A percentile compares a stretch with the other conserved stretches of the same genome.
These are phyloP conservation scores for Argya squamiceps DNA, from an alignment of 2,797 vertebrate species.

Conservation along the genomic window DNA sequence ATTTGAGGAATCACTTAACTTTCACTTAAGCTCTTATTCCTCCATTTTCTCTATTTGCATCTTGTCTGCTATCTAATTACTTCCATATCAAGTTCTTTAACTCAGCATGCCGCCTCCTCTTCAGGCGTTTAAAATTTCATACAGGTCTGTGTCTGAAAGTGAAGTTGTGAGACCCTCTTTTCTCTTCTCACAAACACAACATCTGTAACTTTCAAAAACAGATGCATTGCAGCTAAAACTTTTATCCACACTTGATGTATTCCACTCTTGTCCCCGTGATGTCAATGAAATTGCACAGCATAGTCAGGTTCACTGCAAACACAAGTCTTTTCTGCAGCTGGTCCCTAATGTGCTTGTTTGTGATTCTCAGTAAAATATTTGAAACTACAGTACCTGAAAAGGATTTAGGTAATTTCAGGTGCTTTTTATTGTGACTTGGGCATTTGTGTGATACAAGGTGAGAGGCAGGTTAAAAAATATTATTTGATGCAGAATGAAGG, in stretches of 20 bases:
- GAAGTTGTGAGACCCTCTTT: not conserved
- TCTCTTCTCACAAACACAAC: not conserved
- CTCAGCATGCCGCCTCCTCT: not conserved
- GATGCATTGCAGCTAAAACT: not conserved
- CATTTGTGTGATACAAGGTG: not conserved
- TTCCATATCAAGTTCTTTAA: conserved; percentile 81
- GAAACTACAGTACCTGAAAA: not conserved
- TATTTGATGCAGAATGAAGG: not conserved
- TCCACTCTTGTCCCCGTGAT: not conserved
- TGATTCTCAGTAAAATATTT: not conserved
- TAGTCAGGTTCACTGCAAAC: not conserved
- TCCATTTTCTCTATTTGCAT: conserved; percentile 83
- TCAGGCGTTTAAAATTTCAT: not conserved
- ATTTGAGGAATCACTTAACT: conserved; percentile 85
- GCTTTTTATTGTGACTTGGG: not conserved
- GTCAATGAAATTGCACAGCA: not conserved
- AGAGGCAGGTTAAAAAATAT: not conserved
- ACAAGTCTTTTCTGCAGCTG: not conserved
- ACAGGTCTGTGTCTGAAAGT: not conserved
- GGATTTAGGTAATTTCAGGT: not conserved
- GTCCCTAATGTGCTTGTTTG: not conserved
- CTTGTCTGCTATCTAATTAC: conserved; percentile 78
- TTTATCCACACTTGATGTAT: not conserved
- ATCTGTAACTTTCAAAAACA: not conserved
- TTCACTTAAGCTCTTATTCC: conserved; percentile 85